Evolutionary conservation across 2,888 invertebrate genomes (phyloP).

Genomic region (Junonia oenone): DNA sequence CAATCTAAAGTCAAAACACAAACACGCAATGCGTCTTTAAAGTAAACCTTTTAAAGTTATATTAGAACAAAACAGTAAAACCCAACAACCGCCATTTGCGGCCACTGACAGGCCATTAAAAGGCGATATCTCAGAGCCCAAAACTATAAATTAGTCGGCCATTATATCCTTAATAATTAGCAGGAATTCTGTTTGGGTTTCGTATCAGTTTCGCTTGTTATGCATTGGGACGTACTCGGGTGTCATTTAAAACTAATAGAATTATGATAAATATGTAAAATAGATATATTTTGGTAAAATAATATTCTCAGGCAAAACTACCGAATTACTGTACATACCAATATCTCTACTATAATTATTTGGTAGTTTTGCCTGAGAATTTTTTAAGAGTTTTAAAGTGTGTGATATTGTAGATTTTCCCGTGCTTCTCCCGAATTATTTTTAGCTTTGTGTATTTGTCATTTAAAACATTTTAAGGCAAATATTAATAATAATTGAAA

Average conservation of each 20-base stretch:
- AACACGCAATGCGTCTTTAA: background rate
- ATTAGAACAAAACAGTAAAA: conserved; percentile 19
- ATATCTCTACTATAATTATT: no score
- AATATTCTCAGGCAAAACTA: no score
- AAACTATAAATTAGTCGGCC: conserved; percentile 49
- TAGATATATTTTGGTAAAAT: no score
- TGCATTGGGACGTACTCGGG: conserved; percentile 34
- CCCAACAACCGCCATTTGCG: conserved; percentile 42
- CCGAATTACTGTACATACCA: no score
- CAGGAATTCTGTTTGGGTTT: conserved; percentile 35
- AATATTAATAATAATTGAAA: no score
- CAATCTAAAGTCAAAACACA: conserved; percentile 1
- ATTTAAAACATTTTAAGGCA: no score
- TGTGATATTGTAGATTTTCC: no score
- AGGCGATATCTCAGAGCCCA: conserved; percentile 47
- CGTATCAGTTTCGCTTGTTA: conserved; percentile 12
- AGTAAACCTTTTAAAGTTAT: conserved; percentile 14
- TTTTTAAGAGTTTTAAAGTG: no score
- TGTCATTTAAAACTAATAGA: background rate
- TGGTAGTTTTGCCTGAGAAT: no score
- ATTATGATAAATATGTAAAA: background rate
- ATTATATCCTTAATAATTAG: conserved; percentile 58
- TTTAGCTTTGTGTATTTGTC: no score
- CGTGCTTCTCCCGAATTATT: no score
- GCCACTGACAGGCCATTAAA: conserved; percentile 52